These are phyloP conservation scores for Yponomeuta plumbellus DNA, from an alignment of 2,888 invertebrate genomes.

Conservation along the genomic window DNA sequence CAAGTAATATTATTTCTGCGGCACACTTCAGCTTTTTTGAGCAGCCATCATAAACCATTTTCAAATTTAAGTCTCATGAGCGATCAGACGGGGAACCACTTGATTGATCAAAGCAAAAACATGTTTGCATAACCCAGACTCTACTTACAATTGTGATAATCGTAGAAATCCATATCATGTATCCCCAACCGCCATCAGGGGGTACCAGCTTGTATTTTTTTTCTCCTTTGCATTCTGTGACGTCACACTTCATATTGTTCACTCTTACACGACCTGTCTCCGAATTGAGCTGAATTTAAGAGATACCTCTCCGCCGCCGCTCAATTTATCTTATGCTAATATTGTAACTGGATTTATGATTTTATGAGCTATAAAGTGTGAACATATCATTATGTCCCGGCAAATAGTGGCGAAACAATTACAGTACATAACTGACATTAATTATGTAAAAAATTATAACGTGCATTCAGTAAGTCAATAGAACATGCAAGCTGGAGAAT, in stretches of 20 bases:
- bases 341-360: slow-evolving; percentile 13
- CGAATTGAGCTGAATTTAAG: neutral
- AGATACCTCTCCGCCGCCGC: neutral
- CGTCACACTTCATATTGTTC: slow-evolving; percentile 23
- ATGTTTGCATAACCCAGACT: neutral
- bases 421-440: too few relatives aligned
- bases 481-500: too few relatives aligned
- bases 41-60: too few relatives aligned
- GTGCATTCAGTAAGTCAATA: too few relatives aligned
- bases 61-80: too few relatives aligned
- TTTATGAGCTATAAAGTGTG: neutral
- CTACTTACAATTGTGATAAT: slow-evolving; percentile 77
- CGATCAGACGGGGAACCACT: too few relatives aligned
- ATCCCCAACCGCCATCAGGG: slow-evolving; percentile 84
- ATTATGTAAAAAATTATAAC: too few relatives aligned
- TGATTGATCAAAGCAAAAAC: neutral
- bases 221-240: neutral
- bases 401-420: too few relatives aligned
- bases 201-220: slow-evolving; percentile 47
- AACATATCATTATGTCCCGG: too few relatives aligned
- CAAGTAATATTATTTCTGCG: too few relatives aligned
- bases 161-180: slow-evolving; percentile 78
- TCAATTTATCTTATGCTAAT: slow-evolving; percentile 7
- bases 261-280: neutral
- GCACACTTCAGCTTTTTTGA: too few relatives aligned